A percentile compares a stretch with the other conserved stretches of the same genome.
These are phyloP conservation scores for Leptogaster cylindrica DNA, from an alignment of 2,888 invertebrate species.

Conservation along the genomic window DNA sequence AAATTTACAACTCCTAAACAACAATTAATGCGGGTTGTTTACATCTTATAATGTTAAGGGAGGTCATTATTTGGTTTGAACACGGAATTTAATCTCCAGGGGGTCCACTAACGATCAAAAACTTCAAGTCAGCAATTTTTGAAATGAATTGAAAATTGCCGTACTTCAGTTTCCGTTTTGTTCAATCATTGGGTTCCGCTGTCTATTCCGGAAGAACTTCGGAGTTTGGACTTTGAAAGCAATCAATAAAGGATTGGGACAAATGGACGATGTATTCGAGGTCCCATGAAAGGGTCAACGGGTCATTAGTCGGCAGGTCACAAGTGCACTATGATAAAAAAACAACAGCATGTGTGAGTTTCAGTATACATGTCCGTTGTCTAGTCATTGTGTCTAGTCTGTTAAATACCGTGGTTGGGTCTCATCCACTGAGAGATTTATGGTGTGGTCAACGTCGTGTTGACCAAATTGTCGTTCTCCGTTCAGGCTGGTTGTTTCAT, in stretches of 20 bases:
- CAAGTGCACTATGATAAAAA: not conserved
- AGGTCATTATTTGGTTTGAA: not conserved
- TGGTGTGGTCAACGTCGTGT: slow-evolving; percentile 6
- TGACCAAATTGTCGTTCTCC: not conserved
- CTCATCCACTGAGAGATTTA: slow-evolving; percentile 19
- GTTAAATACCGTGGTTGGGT: slow-evolving; percentile 8
- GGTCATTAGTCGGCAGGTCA: slow-evolving; percentile 25
- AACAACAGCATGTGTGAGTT: not conserved
- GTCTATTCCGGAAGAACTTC: too few relatives aligned
- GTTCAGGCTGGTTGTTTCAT: not conserved
- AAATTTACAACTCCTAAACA: slow-evolving; percentile 17
- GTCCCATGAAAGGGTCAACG: slow-evolving; percentile 27
- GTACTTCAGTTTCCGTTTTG: too few relatives aligned
- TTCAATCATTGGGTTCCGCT: too few relatives aligned
- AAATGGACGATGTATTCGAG: slow-evolving; percentile 1
- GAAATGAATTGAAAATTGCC: too few relatives aligned
- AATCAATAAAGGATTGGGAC: not conserved
- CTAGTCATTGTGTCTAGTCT: not conserved
- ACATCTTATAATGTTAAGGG: not conserved
- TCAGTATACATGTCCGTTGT: too few relatives aligned
- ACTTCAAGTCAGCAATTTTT: too few relatives aligned
- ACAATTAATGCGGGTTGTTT: not conserved
- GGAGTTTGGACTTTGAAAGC: slow-evolving; percentile 2
- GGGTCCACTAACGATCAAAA: too few relatives aligned
- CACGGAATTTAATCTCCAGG: too few relatives aligned